phyloP scores from a whole-genome alignment of 2,797 vertebrate genomes.

The Meriones psammophilus region DNA sequence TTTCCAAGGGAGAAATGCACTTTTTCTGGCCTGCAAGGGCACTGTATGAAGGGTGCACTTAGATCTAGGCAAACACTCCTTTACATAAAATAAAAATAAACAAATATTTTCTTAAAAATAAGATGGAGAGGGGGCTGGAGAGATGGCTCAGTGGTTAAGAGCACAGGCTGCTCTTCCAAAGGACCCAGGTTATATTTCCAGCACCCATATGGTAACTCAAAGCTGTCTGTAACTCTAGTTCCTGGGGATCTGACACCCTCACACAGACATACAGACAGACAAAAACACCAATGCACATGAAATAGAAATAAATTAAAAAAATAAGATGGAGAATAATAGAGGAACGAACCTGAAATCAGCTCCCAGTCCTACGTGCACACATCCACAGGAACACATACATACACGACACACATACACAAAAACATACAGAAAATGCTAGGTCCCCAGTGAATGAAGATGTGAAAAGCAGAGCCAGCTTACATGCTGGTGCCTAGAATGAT shows the following conservation, averaged over 20 bases:
- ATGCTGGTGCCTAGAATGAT: background rate
- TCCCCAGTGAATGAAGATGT: background rate
- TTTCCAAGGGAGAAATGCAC: background rate
- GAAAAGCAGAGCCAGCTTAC: background rate
- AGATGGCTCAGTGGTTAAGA: too few species aligned
- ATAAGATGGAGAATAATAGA: background rate
- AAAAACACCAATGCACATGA: too few species aligned
- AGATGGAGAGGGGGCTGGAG: too few species aligned
- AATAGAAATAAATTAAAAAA: background rate
- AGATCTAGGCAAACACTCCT: background rate
- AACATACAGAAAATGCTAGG: background rate
- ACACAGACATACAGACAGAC: too few species aligned
- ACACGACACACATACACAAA: background rate
- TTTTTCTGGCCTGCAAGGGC: background rate
- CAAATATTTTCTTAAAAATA: too few species aligned
- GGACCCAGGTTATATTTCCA: too few species aligned
- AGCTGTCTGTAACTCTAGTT: too few species aligned
- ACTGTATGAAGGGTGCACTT: background rate
- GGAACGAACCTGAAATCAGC: background rate
- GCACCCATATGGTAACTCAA: too few species aligned
- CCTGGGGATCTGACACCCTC: too few species aligned
- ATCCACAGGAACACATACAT: background rate
- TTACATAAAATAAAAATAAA: background rate
- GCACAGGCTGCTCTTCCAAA: too few species aligned
- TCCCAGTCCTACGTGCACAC: background rate